Base-by-base conservation (phyloP, 2,113 vertebrate species). In the Pyxicephalus adspersus region DNA sequence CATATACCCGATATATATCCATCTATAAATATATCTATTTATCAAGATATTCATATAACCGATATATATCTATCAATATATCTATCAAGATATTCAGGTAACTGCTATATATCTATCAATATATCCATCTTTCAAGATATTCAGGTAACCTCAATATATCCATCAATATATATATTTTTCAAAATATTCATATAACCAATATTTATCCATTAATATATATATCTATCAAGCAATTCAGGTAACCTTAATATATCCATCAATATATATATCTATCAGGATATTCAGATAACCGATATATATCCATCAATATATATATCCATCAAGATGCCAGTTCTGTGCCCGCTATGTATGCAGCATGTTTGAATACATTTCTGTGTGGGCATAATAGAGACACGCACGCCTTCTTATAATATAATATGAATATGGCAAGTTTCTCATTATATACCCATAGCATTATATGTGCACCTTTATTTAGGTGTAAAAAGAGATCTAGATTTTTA, bases 91-190 rank as follows among this genome's bases (percentile, higher is more conserved):
- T n/a, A n/a, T n/a, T 86, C 90, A 89, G 92, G 92, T 93, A 86
- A 76, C 88, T n/a, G n/a, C 26, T 29, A 65, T 11, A 22, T 15
- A 55, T 60, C 52, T 17, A 28, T 51, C 13, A 52, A 26, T 55
- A 18, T 73, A 55, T 73, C 38, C 54, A 55, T 73, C 38, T 55
- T 7, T 38, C 2, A 16, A 64, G 54, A 0, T 66, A 63, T 78
- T 6, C 26, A 52, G 54, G 2, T 38, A n/a, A 15, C 57, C 15
- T 3, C 2, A 5, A 75, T 19, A 2, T 58, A 58, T 34, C 13
- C 60, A 5, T 57, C 11, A 31, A 20, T 31, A 11, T 26, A 58
- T 58, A 2, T 51, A 29, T 72, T 0, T 22, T 29, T n/a, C 0
- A 19, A 57, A 20, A 11, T 19, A 29, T 18, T 25, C 13, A 28